Evolutionary conservation across 2,888 invertebrate species (phyloP).

Genomic region (Dryomyza anilis): DNA sequence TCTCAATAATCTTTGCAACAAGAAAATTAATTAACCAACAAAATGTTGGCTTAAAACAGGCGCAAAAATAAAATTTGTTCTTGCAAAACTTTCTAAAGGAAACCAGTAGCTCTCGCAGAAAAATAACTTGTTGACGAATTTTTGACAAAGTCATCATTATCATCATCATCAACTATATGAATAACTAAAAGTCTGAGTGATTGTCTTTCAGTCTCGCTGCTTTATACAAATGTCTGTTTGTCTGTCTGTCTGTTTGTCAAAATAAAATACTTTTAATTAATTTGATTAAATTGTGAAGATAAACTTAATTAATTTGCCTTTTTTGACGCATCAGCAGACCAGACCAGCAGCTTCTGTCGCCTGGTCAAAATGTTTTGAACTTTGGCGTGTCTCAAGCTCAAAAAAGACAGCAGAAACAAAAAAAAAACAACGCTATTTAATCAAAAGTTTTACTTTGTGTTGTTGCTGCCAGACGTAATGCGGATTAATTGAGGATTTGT

Average conservation of each 20-base stretch:
- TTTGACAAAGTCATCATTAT: too few species aligned
- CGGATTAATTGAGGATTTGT: constrained; percentile 15
- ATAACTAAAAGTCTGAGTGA: too few species aligned
- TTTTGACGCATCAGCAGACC: neutral
- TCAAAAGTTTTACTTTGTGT: neutral
- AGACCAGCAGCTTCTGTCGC: neutral
- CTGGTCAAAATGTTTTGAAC: neutral
- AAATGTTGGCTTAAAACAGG: too few species aligned
- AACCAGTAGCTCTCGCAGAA: too few species aligned
- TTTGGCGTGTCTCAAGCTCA: neutral
- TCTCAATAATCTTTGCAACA: too few species aligned
- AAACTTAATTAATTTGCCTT: constrained; percentile 21
- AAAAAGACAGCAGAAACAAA: neutral
- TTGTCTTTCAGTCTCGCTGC: too few species aligned
- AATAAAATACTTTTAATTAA: constrained; percentile 18
- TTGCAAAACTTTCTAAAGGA: too few species aligned
- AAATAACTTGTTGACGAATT: too few species aligned
- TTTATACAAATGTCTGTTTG: neutral
- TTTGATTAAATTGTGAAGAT: constrained; percentile 24
- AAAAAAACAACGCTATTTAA: neutral
- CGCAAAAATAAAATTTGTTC: too few species aligned
- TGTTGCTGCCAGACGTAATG: neutral
- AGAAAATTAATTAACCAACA: too few species aligned
- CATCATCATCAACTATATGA: too few species aligned
- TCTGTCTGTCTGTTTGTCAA: neutral